These are phyloP conservation scores for Drosophila anomelani DNA, from an alignment of 2,888 invertebrate genomes.

Conservation along the genomic window DNA sequence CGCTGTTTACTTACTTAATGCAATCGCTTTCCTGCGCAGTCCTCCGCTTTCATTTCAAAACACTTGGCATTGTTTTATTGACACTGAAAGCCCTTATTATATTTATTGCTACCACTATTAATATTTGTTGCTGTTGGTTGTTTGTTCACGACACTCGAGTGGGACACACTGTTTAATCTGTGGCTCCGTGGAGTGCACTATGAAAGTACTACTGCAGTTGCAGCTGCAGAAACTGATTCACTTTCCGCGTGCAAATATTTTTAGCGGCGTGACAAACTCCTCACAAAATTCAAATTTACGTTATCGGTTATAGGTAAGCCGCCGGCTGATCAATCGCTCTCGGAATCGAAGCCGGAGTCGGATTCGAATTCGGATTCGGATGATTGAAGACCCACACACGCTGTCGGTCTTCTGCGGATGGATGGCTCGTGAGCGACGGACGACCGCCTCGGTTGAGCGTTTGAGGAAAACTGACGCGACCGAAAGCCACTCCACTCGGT, in stretches of 20 bases:
- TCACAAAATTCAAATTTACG: conserved; percentile 17
- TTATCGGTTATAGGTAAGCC: conserved; percentile 35
- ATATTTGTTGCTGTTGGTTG: neutral
- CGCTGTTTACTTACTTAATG: conserved; percentile 45
- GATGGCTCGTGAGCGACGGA: conserved; percentile 23
- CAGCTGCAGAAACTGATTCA: conserved; percentile 15
- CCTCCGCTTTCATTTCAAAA: conserved; percentile 36
- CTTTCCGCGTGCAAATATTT: conserved; percentile 4
- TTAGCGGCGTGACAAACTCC: conserved; percentile 18
- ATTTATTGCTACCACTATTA: conserved; percentile 34
- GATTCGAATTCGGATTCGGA: conserved; percentile 15
- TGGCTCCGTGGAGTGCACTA: conserved; percentile 22
- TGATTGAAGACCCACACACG: conserved; percentile 21
- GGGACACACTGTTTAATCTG: conserved; percentile 29
- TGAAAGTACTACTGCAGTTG: neutral
- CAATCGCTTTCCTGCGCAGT: conserved; percentile 36
- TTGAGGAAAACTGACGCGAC: conserved; percentile 67
- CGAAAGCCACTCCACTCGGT: conserved; percentile 11
- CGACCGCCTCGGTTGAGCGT: conserved; percentile 72
- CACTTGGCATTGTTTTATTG: conserved; percentile 43
- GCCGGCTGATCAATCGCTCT: conserved; percentile 42
- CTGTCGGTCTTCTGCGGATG: conserved; percentile 2
- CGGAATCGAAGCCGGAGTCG: conserved; percentile 10
- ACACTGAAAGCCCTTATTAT: conserved; percentile 41
- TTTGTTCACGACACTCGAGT: conserved; percentile 9